These are phyloP conservation scores for Enteromius viviparus DNA, from an alignment of 2,797 vertebrate species.

Conservation along the genomic window DNA sequence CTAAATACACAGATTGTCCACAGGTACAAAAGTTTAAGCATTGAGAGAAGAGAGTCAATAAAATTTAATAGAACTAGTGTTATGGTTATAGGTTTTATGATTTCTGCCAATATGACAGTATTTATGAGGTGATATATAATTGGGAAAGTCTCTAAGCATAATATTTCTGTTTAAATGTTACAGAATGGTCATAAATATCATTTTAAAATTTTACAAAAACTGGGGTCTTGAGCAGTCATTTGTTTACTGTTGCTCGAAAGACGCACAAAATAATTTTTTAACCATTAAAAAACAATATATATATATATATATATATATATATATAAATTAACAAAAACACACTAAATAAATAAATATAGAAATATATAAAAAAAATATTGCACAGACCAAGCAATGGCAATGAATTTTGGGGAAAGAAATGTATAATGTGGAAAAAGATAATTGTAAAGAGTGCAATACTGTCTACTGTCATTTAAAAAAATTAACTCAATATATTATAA, in stretches of 20 bases:
- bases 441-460: too few species aligned
- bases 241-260: not conserved
- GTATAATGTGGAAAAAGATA: too few species aligned
- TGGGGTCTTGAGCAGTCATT: too few species aligned
- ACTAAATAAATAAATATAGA: not conserved
- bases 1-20: constrained; percentile 43
- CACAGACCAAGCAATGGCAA: too few species aligned
- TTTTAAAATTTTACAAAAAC: too few species aligned
- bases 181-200: not conserved
- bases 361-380: too few species aligned
- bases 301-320: too few species aligned
- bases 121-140: constrained; percentile 7
- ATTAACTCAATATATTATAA: too few species aligned
- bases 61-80: not conserved
- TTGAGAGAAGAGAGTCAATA: not conserved
- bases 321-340: not conserved
- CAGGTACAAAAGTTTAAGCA: constrained; percentile 34
- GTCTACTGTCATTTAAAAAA: too few species aligned
- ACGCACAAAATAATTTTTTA: not conserved
- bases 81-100: constrained; percentile 2
- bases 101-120: not conserved
- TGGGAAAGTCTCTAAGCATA: not conserved
- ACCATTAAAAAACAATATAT: too few species aligned
- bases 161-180: not conserved
- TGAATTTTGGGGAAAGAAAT: too few species aligned